phyloP scores from a whole-genome alignment of 2,113 vertebrate species.

The Lagopus muta region DNA sequence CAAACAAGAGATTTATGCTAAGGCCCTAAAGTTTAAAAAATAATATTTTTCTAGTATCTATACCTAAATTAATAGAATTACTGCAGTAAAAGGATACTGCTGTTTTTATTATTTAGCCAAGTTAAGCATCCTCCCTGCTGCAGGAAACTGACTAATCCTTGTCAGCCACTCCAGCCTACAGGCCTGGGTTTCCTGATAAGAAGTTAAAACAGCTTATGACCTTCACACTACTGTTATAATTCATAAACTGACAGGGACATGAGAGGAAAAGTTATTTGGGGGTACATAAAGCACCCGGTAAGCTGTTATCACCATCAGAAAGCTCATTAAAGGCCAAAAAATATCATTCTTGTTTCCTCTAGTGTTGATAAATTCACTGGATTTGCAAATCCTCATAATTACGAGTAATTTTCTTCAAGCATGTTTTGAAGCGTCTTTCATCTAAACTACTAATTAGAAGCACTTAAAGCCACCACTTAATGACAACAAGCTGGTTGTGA shows the following conservation, averaged over 20 bases:
- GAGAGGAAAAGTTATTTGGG: rapidly evolving
- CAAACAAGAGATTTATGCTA: background rate
- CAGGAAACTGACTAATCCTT: background rate
- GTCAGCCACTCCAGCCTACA: background rate
- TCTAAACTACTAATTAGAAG: background rate
- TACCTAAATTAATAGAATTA: background rate
- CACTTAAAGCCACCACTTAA: background rate
- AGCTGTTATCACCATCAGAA: background rate
- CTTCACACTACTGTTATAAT: background rate
- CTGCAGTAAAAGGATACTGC: background rate
- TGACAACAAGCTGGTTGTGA: background rate
- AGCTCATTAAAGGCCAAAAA: background rate
- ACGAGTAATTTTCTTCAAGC: background rate
- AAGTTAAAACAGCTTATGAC: background rate
- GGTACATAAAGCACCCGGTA: background rate
- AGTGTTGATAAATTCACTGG: background rate
- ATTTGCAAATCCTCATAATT: background rate
- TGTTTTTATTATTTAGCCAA: background rate
- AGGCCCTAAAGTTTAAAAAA: background rate
- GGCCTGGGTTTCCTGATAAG: background rate
- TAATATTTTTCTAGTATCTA: background rate
- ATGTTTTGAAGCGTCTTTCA: background rate
- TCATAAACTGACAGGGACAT: background rate
- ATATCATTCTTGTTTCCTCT: background rate
- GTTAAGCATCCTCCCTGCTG: background rate